A percentile compares a stretch with the other conserved stretches of the same genome.
phyloP scores from a whole-genome alignment of 2,113 vertebrate species.

The Gallinago undulata region DNA sequence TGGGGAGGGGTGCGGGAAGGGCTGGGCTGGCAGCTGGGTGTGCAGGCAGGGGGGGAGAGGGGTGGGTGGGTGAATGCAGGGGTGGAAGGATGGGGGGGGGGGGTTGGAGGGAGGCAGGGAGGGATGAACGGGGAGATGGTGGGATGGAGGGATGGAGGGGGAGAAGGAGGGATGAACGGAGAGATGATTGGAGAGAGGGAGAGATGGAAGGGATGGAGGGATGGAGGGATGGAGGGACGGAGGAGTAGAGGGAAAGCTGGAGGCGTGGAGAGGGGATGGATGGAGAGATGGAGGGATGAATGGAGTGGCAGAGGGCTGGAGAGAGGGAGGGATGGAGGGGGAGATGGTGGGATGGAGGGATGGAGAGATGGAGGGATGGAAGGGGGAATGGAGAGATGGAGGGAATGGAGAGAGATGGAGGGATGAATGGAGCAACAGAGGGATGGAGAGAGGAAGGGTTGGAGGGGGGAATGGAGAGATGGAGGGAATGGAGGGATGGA shows the following conservation, averaged over 20 bases:
- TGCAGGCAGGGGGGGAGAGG: background rate
- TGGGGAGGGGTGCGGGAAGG: background rate
- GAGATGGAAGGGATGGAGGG: too few relatives aligned
- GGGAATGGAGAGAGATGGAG: too few relatives aligned
- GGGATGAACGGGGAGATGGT: background rate
- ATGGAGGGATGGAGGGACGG: too few relatives aligned
- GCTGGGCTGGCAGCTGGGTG: constrained; percentile 1
- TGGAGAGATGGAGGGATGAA: background rate
- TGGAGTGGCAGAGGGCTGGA: background rate
- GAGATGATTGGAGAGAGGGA: too few relatives aligned
- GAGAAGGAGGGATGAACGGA: too few relatives aligned
- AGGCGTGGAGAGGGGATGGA: too few relatives aligned
- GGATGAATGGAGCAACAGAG: too few relatives aligned
- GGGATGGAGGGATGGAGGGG: too few relatives aligned
- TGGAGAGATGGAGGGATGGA: background rate
- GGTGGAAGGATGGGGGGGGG: background rate
- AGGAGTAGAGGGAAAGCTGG: too few relatives aligned
- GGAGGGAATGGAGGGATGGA: background rate
- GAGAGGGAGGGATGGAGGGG: background rate
- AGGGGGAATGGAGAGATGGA: too few relatives aligned
- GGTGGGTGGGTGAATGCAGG: background rate
- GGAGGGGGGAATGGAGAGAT: too few relatives aligned
- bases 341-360: background rate
- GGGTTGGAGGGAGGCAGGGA: background rate
- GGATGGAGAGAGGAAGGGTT: too few relatives aligned